Base-by-base conservation (phyloP, 1,140 invertebrate species). In the Heterodera schachtii region DNA sequence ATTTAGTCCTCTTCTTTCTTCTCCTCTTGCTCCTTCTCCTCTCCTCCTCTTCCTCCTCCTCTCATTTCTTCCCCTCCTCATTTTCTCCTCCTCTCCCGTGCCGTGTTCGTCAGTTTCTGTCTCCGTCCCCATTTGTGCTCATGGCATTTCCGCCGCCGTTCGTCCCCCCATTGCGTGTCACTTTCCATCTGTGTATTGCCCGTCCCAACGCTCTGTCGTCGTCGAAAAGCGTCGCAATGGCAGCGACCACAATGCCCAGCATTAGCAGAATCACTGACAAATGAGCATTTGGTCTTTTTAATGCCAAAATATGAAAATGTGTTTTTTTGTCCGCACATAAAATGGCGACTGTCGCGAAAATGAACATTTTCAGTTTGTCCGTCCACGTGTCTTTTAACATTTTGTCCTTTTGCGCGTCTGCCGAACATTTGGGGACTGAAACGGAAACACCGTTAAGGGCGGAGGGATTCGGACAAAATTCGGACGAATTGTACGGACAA, bases 251-350 rank as follows among this genome's bases (percentile, higher is more conserved):
- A 46, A 71, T 71, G 0, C 41, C 69, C 11, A 71, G 1, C 21
- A 71, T 31, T 46, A 71, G 69, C 8, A 71, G 69, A 41, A 71
- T 3, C 69, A 71, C 69, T 71, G 57, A 52, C 49, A 52, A 52
- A 52, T 6, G 49, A 52, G 2, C 11, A 8, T 52, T 52, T 52
- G 49, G 49, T 11, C 49, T 52, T 52, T 52, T 52, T 52, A 31
- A 31, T 31, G 31, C 31, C 31, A 31, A 31, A 31, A 31, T 0
- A 31, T 31, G 31, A 31, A 31, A 52, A 1, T 52, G 49, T 6
- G 0, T 11, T 52, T 52, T 52, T 52, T 52, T 52, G 49, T 52
- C 49, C 49, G 49, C 13, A 64, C 57, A 64, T 13, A 64, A 19
- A 19, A 64, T 64, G 57, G 16, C 11, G 16, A 19, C 11, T 64